Evolutionary conservation across 2,888 invertebrate genomes (phyloP).

Genomic region (Ochropleura plecta): DNA sequence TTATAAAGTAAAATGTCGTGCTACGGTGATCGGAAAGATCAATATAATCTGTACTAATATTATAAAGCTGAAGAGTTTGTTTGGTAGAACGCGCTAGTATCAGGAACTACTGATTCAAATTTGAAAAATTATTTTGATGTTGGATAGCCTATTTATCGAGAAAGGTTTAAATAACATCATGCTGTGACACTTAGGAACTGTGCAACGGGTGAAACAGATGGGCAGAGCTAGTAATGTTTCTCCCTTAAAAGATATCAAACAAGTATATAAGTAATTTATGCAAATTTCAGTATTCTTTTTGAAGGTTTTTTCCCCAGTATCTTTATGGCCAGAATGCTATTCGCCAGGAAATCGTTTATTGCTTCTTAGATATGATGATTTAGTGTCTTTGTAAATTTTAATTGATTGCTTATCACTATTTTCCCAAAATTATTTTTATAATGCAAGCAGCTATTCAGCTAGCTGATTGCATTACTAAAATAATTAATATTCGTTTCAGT

Average conservation of each 20-base stretch:
- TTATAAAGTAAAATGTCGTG: constrained; percentile 10
- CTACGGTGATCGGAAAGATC: neutral
- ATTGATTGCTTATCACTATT: constrained; percentile 5
- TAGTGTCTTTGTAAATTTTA: neutral
- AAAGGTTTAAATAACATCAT: too few relatives aligned
- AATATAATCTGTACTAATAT: neutral
- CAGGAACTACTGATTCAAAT: too few relatives aligned
- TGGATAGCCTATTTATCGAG: too few relatives aligned
- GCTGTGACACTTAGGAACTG: too few relatives aligned
- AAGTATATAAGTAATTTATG: too few relatives aligned
- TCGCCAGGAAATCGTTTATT: neutral
- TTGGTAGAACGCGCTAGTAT: too few relatives aligned
- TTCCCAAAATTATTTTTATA: neutral
- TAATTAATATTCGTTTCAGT: too few relatives aligned
- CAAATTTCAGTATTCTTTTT: too few relatives aligned
- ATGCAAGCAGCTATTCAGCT: neutral
- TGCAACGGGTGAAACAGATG: too few relatives aligned
- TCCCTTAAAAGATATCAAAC: neutral
- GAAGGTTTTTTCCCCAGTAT: too few relatives aligned
- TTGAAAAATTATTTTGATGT: too few relatives aligned
- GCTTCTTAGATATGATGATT: neutral
- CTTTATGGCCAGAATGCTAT: neutral
- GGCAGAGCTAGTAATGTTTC: neutral
- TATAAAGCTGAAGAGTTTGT: too few relatives aligned
- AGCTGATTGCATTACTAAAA: neutral